phyloP scores from a whole-genome alignment of 1,140 invertebrate species.

The Apis laboriosa region DNA sequence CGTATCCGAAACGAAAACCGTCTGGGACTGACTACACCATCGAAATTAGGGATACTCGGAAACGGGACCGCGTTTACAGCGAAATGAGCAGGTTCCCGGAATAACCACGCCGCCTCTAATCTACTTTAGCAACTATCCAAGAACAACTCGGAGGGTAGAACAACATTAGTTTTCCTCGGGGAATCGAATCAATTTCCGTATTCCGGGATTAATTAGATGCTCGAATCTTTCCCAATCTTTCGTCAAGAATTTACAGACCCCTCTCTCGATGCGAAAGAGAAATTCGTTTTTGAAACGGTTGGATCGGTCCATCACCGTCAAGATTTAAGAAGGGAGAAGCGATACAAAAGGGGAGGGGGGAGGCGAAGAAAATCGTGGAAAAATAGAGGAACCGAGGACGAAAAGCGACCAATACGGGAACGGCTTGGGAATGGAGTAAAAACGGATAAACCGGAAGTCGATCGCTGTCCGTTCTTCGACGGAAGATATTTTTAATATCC shows the following conservation, averaged over 20 bases:
- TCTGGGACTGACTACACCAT: background rate
- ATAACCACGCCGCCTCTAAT: conserved; percentile 2
- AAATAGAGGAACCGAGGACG: background rate
- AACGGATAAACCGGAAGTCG: conserved; percentile 66
- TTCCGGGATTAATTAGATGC: conserved; percentile 12
- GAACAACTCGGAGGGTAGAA: background rate
- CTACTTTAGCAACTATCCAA: conserved; percentile 20
- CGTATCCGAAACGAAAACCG: background rate
- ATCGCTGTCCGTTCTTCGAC: conserved; percentile 61
- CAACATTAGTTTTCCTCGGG: background rate
- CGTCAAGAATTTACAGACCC: background rate
- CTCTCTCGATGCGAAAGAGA: background rate
- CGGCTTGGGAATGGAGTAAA: conserved; percentile 46
- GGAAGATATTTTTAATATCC: conserved; percentile 77
- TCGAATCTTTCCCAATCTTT: conserved; percentile 4
- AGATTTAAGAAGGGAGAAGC: background rate
- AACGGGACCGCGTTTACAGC: background rate
- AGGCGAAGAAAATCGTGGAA: no score
- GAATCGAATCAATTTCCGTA: conserved; percentile 11
- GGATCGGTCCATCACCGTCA: no score
- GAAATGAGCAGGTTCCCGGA: background rate
- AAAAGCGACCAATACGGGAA: conserved; percentile 35
- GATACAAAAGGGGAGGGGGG: background rate
- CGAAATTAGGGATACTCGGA: conserved; percentile 8
- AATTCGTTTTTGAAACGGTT: no score